Base-by-base conservation (phyloP, 2,797 vertebrate species). In the Coccyzus lansbergi region DNA sequence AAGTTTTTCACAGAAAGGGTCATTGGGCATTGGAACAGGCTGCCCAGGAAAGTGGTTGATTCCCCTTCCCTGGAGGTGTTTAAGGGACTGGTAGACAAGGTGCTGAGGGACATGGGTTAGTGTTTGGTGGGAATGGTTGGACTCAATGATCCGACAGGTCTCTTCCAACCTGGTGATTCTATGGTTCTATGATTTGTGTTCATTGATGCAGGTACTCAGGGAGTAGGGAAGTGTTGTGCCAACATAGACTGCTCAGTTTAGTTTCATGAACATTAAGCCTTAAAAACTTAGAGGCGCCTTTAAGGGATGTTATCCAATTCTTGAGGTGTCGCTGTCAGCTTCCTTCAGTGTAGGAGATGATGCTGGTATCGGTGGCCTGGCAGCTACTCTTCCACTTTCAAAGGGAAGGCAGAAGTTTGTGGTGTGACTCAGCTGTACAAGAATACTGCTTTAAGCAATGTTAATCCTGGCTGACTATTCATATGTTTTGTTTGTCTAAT, bases 341-440 rank as follows among this genome's bases (percentile, higher is more conserved):
- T 36, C 4, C 31, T 33, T 6, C 2, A 4, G 44, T 34, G 52
- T 8, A 24, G 70, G 14, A 79, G 60, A 22, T 9, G 60, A 24
- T n/a, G 40, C 52, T 48, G 4, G 38, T 26, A 3, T 29, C 1
- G 22, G 22, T 79, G 80, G 79, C 48, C 70, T 84, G 80, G 19
- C 59, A 49, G 85, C n/a, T 64, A 3, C 92, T 69, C 69, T 56
- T n/a, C 48, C 70, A 7, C 1, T 63, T 76, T 72, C 70, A 34
- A 38, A 86, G 90, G 83, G 64, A 93, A 15, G 12, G 1, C 20
- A 5, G 6, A 42, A 60, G 82, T 28, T 70, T 53, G 46, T 0
- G 22, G 26, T 58, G 85, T 94, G 97, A 96, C 93, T 97, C 96
- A 92, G 84, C 90, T 92, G 62, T 51, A 29, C 70, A 31, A 52